Conservation (phyloP, 1,140 invertebrate species). For the Harlomillsia oculata region DNA sequence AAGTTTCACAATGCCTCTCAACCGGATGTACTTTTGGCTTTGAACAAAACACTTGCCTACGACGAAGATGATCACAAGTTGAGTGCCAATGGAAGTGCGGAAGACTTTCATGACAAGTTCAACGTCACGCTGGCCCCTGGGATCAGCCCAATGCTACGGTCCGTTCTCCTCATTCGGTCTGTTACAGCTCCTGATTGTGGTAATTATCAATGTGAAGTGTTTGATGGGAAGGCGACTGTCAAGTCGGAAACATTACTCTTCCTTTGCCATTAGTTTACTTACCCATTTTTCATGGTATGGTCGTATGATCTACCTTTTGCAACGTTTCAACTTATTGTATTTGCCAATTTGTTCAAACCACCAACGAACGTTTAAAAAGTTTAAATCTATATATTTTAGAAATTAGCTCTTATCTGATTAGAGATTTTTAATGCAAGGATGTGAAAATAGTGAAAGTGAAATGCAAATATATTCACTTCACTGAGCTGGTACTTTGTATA, state of each 20-base stretch:
- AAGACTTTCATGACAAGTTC: conserved; percentile 35
- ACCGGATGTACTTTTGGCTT: conserved; percentile 28
- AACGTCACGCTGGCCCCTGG: conserved; percentile 35
- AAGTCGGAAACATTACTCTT: conserved; percentile 34
- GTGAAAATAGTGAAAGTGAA: too few relatives aligned
- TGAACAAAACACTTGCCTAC: conserved; percentile 32
- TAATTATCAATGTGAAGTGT: conserved; percentile 34
- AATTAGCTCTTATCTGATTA: too few relatives aligned
- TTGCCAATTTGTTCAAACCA: too few relatives aligned
- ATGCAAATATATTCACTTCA: too few relatives aligned
- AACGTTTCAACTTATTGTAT: too few relatives aligned
- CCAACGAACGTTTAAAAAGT: too few relatives aligned
- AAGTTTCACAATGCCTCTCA: conserved; percentile 34
- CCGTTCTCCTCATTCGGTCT: conserved; percentile 26
- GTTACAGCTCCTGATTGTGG: conserved; percentile 24
- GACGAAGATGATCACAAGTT: conserved; percentile 5
- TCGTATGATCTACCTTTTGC: too few relatives aligned
- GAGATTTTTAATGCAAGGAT: too few relatives aligned
- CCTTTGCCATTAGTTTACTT: conserved; percentile 35
- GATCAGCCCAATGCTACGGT: conserved; percentile 32
- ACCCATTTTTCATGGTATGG: too few relatives aligned
- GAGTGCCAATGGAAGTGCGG: conserved; percentile 7
- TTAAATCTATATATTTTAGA: too few relatives aligned
- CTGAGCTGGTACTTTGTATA: too few relatives aligned
- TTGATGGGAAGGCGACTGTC: conserved; percentile 27